A percentile compares a stretch with the other conserved stretches of the same genome.
Evolutionary conservation across 2,888 invertebrate genomes (phyloP).

Genomic region (Gymnoscelis rufifasciata): DNA sequence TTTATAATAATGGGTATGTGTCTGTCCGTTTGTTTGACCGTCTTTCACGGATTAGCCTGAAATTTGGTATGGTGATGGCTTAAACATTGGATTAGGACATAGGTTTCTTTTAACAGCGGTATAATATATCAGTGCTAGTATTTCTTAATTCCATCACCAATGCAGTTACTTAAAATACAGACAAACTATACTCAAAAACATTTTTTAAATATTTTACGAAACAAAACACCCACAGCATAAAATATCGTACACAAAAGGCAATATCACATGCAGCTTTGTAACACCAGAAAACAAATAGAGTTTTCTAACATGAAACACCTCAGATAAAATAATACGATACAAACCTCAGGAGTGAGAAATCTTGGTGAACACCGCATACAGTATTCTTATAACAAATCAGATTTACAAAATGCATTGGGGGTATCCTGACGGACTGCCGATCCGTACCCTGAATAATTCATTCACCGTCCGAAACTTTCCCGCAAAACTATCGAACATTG

Average conservation of each 20-base stretch:
- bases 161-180: too few relatives aligned
- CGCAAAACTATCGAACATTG: constrained; percentile 55
- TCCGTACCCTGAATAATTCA: constrained; percentile 74
- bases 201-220: too few relatives aligned
- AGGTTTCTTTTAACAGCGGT: too few relatives aligned
- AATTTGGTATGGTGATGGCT: too few relatives aligned
- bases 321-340: too few relatives aligned
- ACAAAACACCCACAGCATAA: not conserved
- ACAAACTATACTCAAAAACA: too few relatives aligned
- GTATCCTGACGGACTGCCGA: constrained; percentile 70
- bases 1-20: too few relatives aligned
- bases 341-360: constrained; percentile 55
- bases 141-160: too few relatives aligned
- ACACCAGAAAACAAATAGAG: constrained; percentile 1
- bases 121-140: too few relatives aligned
- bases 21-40: too few relatives aligned
- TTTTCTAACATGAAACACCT: constrained; percentile 29
- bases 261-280: constrained; percentile 1
- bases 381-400: constrained; percentile 58
- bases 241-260: not conserved
- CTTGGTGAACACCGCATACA: constrained; percentile 55
- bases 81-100: too few relatives aligned
- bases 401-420: constrained; percentile 69
- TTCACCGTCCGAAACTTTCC: constrained; percentile 59
- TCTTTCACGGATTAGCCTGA: too few relatives aligned